These are phyloP conservation scores for Allolobophora icterica DNA, from an alignment of 2,888 invertebrate species.

Conservation along the genomic window DNA sequence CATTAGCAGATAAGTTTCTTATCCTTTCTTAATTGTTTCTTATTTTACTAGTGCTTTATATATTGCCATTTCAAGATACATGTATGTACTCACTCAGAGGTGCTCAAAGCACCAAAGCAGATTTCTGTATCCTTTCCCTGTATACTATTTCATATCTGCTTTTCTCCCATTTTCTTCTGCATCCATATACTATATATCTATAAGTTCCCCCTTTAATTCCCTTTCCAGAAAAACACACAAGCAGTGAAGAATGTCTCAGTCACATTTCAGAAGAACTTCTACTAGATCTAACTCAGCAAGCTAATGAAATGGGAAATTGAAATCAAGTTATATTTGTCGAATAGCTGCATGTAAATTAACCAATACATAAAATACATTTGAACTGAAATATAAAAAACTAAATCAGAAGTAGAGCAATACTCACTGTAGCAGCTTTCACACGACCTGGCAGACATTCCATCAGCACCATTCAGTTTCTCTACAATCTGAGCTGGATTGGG, in stretches of 20 bases:
- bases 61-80: neutral
- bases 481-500: conserved; percentile 82
- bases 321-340: neutral
- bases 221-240: neutral
- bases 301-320: neutral
- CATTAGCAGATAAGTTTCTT: neutral
- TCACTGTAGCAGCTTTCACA: conserved; percentile 84
- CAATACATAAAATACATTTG: neutral
- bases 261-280: neutral
- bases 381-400: neutral
- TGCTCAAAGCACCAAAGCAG: neutral
- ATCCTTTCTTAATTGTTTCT: neutral
- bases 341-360: too few species aligned
- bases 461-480: conserved; percentile 78
- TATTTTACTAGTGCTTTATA: neutral
- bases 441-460: conserved; percentile 69
- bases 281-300: neutral
- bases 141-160: neutral
- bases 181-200: too few species aligned
- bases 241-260: neutral
- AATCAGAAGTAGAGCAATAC: conserved; percentile 52
- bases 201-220: neutral
- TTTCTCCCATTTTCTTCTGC: neutral
- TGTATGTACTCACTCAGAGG: too few species aligned
- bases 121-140: neutral